These are phyloP conservation scores for Oreochromis grahami DNA, from an alignment of 2,797 vertebrate genomes.

Conservation along the genomic window DNA sequence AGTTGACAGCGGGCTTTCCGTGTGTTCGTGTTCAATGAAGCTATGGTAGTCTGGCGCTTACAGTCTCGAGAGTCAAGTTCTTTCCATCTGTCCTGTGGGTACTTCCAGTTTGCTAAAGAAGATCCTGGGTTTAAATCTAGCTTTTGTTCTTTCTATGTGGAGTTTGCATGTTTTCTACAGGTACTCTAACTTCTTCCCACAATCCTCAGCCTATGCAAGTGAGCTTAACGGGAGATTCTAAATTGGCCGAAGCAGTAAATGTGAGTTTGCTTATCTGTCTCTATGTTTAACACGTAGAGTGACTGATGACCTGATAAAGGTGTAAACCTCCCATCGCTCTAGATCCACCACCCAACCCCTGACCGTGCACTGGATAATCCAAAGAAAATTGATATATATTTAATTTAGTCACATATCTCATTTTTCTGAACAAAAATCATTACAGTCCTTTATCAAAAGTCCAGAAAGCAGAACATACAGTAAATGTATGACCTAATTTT, in stretches of 20 bases:
- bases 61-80: not conserved
- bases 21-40: not conserved
- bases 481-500: not conserved
- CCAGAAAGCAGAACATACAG: not conserved
- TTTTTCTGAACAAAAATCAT: not conserved
- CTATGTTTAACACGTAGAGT: not conserved
- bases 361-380: not conserved
- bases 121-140: not conserved
- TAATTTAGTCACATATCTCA: not conserved
- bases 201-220: not conserved
- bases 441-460: not conserved
- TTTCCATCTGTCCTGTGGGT: not conserved
- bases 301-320: not conserved
- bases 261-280: not conserved
- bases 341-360: not conserved
- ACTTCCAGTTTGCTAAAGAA: not conserved
- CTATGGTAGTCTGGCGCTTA: not conserved
- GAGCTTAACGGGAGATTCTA: not conserved
- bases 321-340: not conserved
- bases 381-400: not conserved
- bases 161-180: not conserved
- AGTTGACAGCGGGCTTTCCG: not conserved
- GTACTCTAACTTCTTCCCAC: not conserved
- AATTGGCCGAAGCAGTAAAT: not conserved
- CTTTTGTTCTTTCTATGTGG: not conserved